Evolutionary conservation across 2,888 invertebrate species (phyloP).

Genomic region (Mechanitis messenoides): DNA sequence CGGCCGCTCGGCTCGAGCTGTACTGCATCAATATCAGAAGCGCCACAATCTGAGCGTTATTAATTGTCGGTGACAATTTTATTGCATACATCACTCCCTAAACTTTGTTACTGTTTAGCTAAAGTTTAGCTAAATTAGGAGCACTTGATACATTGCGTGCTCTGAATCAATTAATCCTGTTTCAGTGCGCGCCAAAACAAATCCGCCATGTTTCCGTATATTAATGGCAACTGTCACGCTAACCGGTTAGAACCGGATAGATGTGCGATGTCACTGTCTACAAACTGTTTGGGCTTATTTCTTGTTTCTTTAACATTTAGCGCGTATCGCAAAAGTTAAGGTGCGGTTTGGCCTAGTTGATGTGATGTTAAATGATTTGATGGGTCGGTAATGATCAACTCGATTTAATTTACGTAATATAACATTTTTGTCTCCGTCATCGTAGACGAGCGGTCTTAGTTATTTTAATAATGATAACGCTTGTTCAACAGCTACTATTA

Average conservation of each 20-base stretch:
- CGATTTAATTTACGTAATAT: background rate
- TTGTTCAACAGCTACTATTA: too few species aligned
- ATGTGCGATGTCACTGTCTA: conserved; percentile 35
- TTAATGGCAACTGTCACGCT: conserved; percentile 51
- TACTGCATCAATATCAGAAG: conserved; percentile 1
- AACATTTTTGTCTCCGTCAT: background rate
- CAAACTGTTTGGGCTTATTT: conserved; percentile 15
- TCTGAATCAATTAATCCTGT: conserved; percentile 62
- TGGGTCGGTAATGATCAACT: background rate
- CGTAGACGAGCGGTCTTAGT: too few species aligned
- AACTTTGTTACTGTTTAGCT: conserved; percentile 19
- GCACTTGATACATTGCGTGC: conserved; percentile 48
- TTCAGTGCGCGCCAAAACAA: conserved; percentile 65
- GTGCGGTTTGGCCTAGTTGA: conserved; percentile 4
- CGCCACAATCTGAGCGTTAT: background rate
- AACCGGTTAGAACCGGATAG: conserved; percentile 33
- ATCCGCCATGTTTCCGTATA: conserved; percentile 55
- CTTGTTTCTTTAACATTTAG: conserved; percentile 10
- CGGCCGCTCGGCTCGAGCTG: background rate
- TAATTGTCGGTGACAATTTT: conserved; percentile 11
- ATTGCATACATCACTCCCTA: conserved; percentile 16
- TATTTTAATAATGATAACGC: too few species aligned
- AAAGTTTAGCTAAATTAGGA: conserved; percentile 24
- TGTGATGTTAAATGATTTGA: background rate
- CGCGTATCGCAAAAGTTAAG: conserved; percentile 3